phyloP scores from a whole-genome alignment of 2,113 vertebrate species.

The Melospiza georgiana region DNA sequence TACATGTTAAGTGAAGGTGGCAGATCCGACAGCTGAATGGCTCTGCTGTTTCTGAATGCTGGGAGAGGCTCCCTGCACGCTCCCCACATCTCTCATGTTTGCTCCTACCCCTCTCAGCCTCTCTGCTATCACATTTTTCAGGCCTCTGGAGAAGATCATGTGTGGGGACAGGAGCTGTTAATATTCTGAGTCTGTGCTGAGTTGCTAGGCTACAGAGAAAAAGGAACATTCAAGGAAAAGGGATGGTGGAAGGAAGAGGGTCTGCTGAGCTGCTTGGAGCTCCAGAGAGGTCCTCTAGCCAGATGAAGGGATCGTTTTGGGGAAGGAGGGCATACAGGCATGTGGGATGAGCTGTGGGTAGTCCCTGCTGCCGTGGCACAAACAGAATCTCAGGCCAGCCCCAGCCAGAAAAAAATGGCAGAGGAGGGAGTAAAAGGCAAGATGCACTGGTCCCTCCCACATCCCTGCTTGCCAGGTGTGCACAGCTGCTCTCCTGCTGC shows the following conservation, averaged over 20 bases:
- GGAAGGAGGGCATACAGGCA: background rate
- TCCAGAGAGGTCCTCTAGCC: background rate
- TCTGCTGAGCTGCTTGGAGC: conserved; percentile 45
- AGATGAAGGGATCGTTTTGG: background rate
- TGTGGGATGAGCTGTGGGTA: background rate
- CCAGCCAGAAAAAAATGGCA: background rate
- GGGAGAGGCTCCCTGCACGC: background rate
- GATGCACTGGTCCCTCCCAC: rapidly evolving
- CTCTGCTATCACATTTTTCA: conserved; percentile 26
- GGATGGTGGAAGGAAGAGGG: conserved; percentile 39
- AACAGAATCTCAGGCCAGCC: background rate
- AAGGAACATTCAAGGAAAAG: conserved; percentile 67
- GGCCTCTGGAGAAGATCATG: conserved; percentile 52
- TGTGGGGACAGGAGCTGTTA: conserved; percentile 60
- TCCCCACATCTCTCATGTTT: background rate
- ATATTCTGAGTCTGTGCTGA: conserved; percentile 62
- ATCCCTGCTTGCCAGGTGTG: background rate
- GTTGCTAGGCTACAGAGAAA: conserved; percentile 71
- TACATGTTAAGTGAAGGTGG: conserved; percentile 48
- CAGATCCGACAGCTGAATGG: conserved; percentile 40
- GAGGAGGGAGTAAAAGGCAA: background rate
- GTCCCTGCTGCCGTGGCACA: background rate
- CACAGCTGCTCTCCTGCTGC: background rate
- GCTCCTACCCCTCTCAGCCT: conserved; percentile 3
- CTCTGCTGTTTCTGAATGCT: conserved; percentile 20